phyloP scores from a whole-genome alignment of 2,888 invertebrate species.

The Drosophila koepferae region DNA sequence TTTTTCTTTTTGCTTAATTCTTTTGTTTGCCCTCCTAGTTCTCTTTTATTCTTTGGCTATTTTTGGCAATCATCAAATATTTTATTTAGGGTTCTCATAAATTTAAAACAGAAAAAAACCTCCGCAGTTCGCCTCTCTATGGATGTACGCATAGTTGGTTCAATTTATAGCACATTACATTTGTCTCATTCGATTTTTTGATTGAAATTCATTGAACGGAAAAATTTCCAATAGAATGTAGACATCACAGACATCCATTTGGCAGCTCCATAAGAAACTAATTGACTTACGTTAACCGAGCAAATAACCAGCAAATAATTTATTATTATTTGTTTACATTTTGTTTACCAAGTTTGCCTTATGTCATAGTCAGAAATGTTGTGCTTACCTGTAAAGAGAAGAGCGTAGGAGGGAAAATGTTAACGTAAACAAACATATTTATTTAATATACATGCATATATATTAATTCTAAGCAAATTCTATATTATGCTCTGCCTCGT shows the following conservation, averaged over 20 bases:
- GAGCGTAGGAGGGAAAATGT: conserved; percentile 30
- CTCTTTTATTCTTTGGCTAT: conserved; percentile 29
- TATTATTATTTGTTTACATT: conserved; percentile 16
- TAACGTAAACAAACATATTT: conserved; percentile 34
- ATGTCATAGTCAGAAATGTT: conserved; percentile 16
- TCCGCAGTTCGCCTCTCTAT: not conserved
- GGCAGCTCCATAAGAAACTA: conserved; percentile 25
- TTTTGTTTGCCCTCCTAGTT: conserved; percentile 68
- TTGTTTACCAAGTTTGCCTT: conserved; percentile 24
- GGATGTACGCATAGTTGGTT: conserved; percentile 19
- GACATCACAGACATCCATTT: conserved; percentile 10
- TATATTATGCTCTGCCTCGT: conserved; percentile 1
- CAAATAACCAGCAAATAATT: conserved; percentile 9
- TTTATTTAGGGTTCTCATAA: not conserved
- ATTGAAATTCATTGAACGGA: conserved; percentile 74
- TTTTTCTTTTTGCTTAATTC: conserved; percentile 49
- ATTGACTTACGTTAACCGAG: conserved; percentile 68
- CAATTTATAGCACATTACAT: conserved; percentile 60
- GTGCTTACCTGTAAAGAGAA: conserved; percentile 75
- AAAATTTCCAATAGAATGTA: conserved; percentile 51
- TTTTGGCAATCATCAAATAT: conserved; percentile 52
- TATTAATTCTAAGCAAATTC: conserved; percentile 41
- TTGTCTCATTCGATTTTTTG: conserved; percentile 37
- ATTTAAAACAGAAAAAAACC: not conserved
- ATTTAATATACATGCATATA: conserved; percentile 30